Evolutionary conservation across 1,140 invertebrate species (phyloP).

Genomic region (Gryon sp.): DNA sequence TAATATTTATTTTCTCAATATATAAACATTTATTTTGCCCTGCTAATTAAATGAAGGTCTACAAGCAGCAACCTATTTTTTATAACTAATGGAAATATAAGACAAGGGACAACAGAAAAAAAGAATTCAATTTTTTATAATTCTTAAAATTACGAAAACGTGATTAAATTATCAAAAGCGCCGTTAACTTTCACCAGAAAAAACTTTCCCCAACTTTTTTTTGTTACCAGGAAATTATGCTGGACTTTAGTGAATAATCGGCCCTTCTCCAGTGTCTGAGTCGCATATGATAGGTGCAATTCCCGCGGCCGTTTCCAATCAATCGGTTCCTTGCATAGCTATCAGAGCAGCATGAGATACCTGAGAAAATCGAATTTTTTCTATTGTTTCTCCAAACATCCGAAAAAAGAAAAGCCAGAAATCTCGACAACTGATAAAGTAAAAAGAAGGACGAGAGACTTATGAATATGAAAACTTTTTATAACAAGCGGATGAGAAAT

Average conservation of each 20-base stretch:
- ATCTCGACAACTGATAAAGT: neutral
- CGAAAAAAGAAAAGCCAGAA: slow-evolving; percentile 53
- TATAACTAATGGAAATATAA: too few relatives aligned
- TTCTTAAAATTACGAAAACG: too few relatives aligned
- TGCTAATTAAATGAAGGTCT: too few relatives aligned
- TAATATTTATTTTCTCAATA: too few relatives aligned
- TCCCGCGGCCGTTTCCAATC: slow-evolving; percentile 77
- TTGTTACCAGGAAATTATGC: slow-evolving; percentile 62
- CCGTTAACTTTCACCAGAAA: slow-evolving; percentile 58
- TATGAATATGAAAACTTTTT: slow-evolving; percentile 70
- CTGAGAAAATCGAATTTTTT: slow-evolving; percentile 79
- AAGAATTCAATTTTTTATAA: too few relatives aligned
- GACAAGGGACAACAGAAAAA: too few relatives aligned
- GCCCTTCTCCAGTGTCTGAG: slow-evolving; percentile 10
- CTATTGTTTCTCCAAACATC: slow-evolving; percentile 71
- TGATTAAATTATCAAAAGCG: slow-evolving; percentile 2
- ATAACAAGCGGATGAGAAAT: slow-evolving; percentile 23
- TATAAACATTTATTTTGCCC: too few relatives aligned
- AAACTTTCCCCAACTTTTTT: slow-evolving; percentile 66
- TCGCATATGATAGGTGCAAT: slow-evolving; percentile 56
- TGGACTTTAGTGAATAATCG: slow-evolving; percentile 51
- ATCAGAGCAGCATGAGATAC: slow-evolving; percentile 77
- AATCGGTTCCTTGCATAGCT: slow-evolving; percentile 79
- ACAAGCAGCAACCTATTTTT: too few relatives aligned
- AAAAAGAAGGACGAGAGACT: neutral